Evolutionary conservation across 2,797 vertebrate genomes (phyloP), one percentile per base, ranked within the genome.

Genomic region (Oreochromis mossambicus): DNA sequence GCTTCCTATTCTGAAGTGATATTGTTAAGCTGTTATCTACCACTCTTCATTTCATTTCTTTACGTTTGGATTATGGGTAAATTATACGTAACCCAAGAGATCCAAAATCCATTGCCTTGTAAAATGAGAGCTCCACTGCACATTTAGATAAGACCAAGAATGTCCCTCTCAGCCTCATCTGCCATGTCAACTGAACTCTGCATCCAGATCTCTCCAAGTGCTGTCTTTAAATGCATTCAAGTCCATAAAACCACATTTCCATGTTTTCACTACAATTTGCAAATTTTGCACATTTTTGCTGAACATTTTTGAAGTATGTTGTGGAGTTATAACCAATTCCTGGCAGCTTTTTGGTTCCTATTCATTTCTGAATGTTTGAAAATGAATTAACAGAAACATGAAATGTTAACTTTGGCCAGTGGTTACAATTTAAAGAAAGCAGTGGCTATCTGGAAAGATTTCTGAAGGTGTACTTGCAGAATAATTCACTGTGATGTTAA

Each of bases 141-240:
- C 87, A 80, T 83, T 85, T 15, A 90, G 91, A 90, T 91, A 90
- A 89, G 84, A 81, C 17, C 79, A 77, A 75, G 81, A 91, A 86
- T 61, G 79, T 83, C 77, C 48, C 66, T 55, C 80, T 89, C 21
- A 66, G 83, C 85, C 26, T 43, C 3, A 26, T 19, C 50, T 3
- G 50, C 61, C 43, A 78, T 77, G 88, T 86, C 84, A 89, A 76
- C 26, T 50, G 78, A 81, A 91, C 86, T 88, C 58, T 32, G 48
- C 14, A 32, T 81, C 61, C 8, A 6, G 58, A 55, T 85, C n/a
- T 26, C 48, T 81, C 77, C 34, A 41, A 78, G 63, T 54, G 34
- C 51, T 52, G 52, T 43, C 43, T 36, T 26, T 17, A 58, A 24
- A 66, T 54, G 34, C 86, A 79, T 73, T 63, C 41, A 54, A 43